phyloP scores from a whole-genome alignment of 1,140 invertebrate species.

The Formica selysi region DNA sequence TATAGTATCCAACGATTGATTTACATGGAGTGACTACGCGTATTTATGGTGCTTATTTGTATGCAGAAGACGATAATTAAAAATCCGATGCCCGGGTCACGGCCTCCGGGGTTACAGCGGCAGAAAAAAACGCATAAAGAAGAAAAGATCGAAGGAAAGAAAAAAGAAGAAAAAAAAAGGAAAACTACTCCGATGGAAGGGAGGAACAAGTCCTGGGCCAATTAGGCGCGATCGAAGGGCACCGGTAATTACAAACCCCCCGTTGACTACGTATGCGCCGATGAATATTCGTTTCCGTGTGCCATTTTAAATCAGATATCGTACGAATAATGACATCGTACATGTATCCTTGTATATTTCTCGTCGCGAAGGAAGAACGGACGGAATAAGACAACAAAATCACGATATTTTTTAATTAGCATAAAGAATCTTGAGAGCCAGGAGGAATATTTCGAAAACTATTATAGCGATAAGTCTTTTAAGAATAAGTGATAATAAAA shows the following conservation, averaged over 20 bases:
- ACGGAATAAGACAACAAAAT: constrained; percentile 37
- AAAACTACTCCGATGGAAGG: constrained; percentile 32
- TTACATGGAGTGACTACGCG: constrained; percentile 65
- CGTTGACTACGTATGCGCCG: constrained; percentile 56
- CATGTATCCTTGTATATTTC: constrained; percentile 13
- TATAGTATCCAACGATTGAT: constrained; percentile 70
- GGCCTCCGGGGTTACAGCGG: constrained; percentile 57
- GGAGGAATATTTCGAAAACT: not conserved
- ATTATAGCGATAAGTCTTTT: not conserved
- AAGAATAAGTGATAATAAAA: not conserved
- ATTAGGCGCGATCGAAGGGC: constrained; percentile 75
- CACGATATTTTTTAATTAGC: constrained; percentile 47
- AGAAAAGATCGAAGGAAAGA: constrained; percentile 30
- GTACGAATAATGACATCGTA: constrained; percentile 48
- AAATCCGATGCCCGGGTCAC: constrained; percentile 74
- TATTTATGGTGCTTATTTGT: constrained; percentile 78
- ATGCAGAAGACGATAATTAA: constrained; percentile 75
- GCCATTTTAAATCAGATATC: constrained; percentile 64
- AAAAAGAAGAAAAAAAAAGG: constrained; percentile 26
- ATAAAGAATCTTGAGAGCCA: not conserved
- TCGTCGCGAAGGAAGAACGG: not conserved
- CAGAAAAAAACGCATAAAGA: constrained; percentile 54
- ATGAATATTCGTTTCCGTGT: constrained; percentile 58
- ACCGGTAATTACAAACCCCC: constrained; percentile 74
- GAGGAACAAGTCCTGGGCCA: constrained; percentile 69